Conservation (phyloP, 2,113 vertebrate species). For the Micromys minutus region DNA sequence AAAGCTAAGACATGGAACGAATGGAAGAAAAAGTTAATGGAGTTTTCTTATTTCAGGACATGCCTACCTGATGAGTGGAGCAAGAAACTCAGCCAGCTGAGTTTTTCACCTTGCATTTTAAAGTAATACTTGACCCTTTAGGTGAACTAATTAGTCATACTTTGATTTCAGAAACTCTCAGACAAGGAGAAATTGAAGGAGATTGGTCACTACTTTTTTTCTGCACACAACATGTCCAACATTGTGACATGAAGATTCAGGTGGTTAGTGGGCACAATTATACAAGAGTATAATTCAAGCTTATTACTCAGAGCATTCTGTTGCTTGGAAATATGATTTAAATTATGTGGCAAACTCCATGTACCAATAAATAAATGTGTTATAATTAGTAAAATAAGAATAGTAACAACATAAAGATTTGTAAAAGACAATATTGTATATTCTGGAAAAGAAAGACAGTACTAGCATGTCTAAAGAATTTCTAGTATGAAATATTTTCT, state of each 20-base stretch:
- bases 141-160: background rate
- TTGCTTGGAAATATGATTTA: background rate
- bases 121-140: constrained; percentile 31
- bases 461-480: background rate
- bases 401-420: background rate
- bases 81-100: background rate
- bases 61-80: constrained; percentile 26
- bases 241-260: background rate
- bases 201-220: background rate
- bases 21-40: constrained; percentile 51
- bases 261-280: no score
- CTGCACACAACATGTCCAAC: no score
- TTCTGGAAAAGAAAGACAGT: background rate
- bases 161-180: background rate
- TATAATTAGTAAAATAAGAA: background rate
- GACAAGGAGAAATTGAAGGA: background rate
- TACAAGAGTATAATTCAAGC: background rate
- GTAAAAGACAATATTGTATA: background rate
- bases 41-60: constrained; percentile 55
- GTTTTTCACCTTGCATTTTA: constrained; percentile 20
- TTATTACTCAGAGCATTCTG: background rate
- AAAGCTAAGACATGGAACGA: constrained; percentile 51
- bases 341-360: background rate
- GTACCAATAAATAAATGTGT: background rate
- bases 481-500: background rate